Base-by-base conservation (phyloP, 2,113 vertebrate species). In the Dicerorhinus sumatrensis region DNA sequence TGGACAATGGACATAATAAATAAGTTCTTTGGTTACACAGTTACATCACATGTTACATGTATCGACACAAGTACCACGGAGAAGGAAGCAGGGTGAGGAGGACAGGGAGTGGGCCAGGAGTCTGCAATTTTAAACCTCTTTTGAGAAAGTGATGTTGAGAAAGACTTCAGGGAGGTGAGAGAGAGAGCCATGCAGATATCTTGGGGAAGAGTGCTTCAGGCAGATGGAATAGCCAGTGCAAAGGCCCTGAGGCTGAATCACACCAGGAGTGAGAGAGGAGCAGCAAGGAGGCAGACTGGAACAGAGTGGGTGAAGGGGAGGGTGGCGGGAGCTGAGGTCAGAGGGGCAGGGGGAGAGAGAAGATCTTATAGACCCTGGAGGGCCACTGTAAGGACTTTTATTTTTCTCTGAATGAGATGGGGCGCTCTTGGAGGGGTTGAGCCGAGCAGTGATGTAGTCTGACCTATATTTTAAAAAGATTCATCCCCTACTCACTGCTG, bases 281-380 rank as follows among this genome's bases (percentile, higher is more conserved):
- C 21, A 29, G 63, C 51, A 7, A 12, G 21, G 29, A 42, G n/a
- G 46, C 13, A 13, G 46, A 21, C 29, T 8, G 14, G 42, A 54
- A 36, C 33, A 29, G 42, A 14, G 33, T 17, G n/a, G 42, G 20
- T 11, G 33, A 51, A 12, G 51, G 31, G 48, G 21, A 56, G 29
- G 20, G 33, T 3, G 63, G 20, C 1, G 6, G 60, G 31, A n/a
- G 63, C 25, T 62, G 16, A 46, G 31, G 20, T 33, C 69, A 48
- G 77, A 58, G 75, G 39, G 21, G 16, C 42, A 9, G 33, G 11
- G 29, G 23, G 60, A 25, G 62, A 56, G 39, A 23, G 20, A 21
- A 56, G n/a, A n/a, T 1, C 60, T 0, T 0, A 23, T 8, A n/a
- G 54, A 21, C 2, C 21, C 65, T 63, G 17, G 4, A 0, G 6